A percentile compares a stretch with the other conserved stretches of the same genome.
Conservation (phyloP, 2,888 invertebrate genomes). For the Nomada ferruginata region DNA sequence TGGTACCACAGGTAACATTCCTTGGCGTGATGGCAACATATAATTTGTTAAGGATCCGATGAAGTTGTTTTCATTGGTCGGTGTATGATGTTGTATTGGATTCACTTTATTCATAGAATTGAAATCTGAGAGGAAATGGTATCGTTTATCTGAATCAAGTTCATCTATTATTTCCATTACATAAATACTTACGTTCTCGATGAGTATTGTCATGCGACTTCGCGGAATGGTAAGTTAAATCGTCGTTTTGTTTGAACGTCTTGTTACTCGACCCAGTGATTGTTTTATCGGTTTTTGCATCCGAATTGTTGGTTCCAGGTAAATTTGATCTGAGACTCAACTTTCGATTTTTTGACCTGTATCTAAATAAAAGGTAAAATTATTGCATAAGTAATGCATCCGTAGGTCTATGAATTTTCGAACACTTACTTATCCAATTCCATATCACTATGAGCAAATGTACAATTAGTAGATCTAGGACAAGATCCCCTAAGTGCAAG, state of each 20-base stretch:
- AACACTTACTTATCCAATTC: conserved; percentile 91
- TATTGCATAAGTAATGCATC: neutral
- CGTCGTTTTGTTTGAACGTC: conserved; percentile 81
- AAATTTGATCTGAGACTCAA: conserved; percentile 81
- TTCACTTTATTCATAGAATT: conserved; percentile 73
- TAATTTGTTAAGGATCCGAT: conserved; percentile 79
- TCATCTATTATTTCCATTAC: conserved; percentile 4
- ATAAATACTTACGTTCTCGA: conserved; percentile 76
- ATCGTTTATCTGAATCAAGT: neutral
- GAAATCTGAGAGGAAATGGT: conserved; percentile 71
- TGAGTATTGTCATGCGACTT: conserved; percentile 78
- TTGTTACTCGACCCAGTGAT: conserved; percentile 75
- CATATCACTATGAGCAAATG: conserved; percentile 96
- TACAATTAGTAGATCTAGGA: conserved; percentile 94
- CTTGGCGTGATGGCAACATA: conserved; percentile 77
- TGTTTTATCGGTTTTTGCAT: conserved; percentile 78
- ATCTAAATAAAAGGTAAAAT: conserved; percentile 79
- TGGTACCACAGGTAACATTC: conserved; percentile 74
- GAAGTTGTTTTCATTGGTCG: conserved; percentile 78
- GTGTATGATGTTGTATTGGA: conserved; percentile 73
- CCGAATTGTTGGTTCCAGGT: conserved; percentile 72
- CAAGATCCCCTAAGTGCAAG: conserved; percentile 92
- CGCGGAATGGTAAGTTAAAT: conserved; percentile 79
- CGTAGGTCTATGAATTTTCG: neutral
- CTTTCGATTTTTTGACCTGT: conserved; percentile 88